phyloP scores from a whole-genome alignment of 2,797 vertebrate species.

The Chiroxiphia lanceolata region DNA sequence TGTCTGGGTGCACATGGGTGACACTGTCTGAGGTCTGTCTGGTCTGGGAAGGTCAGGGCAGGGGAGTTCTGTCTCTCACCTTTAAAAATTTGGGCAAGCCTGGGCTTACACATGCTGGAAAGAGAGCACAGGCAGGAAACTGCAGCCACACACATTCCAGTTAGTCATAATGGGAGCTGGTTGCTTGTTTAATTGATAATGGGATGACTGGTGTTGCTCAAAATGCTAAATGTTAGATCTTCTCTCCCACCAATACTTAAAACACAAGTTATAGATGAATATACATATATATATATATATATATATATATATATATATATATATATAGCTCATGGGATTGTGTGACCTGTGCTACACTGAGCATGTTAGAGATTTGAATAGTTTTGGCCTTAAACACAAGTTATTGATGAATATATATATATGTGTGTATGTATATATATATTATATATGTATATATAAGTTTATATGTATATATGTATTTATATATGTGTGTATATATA shows the following conservation, averaged over 20 bases:
- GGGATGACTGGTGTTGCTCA: not conserved
- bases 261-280: not conserved
- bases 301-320: no score
- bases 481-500: no score
- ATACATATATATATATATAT: not conserved
- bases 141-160: not conserved
- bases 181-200: not conserved
- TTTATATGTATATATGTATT: no score
- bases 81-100: not conserved
- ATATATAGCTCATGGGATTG: no score
- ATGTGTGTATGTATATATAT: no score
- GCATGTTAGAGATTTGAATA: no score
- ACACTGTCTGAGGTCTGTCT: not conserved
- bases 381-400: no score
- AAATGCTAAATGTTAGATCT: not conserved
- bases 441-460: no score
- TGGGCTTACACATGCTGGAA: not conserved
- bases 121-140: not conserved
- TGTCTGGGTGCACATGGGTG: accelerated
- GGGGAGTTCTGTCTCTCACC: not conserved
- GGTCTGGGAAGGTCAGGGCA: not conserved
- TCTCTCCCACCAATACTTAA: not conserved
- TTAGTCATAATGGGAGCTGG: not conserved
- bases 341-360: no score
- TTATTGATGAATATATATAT: no score